A percentile compares a stretch with the other conserved stretches of the same genome.
phyloP scores from a whole-genome alignment of 2,113 vertebrate species.

The Nicator chloris region DNA sequence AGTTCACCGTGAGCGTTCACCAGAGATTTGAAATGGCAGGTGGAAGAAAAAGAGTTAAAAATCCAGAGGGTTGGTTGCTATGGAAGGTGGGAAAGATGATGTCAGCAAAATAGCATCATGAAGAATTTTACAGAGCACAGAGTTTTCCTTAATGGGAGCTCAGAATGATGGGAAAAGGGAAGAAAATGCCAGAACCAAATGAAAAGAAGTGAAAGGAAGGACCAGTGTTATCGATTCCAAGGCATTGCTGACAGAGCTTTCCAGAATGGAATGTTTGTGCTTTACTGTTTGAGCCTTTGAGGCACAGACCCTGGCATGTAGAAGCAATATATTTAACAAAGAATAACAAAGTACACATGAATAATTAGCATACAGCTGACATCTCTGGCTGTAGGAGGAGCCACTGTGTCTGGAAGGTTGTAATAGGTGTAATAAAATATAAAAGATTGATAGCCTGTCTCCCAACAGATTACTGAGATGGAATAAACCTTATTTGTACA shows the following conservation, averaged over 20 bases:
- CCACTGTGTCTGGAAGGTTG: neutral
- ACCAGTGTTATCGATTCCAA: neutral
- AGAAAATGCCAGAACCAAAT: neutral
- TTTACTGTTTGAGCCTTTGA: neutral
- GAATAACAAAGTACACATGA: neutral
- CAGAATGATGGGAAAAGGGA: neutral
- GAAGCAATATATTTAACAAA: neutral
- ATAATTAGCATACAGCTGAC: neutral
- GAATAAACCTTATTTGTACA: neutral
- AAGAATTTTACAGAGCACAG: neutral
- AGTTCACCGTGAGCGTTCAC: too few species aligned
- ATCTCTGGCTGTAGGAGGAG: constrained; percentile 2
- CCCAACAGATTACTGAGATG: neutral
- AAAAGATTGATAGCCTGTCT: neutral
- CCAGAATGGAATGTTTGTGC: neutral
- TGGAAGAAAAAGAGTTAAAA: neutral
- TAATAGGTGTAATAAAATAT: neutral
- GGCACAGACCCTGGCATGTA: neutral
- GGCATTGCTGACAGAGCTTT: neutral
- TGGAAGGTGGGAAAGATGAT: neutral
- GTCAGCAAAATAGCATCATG: neutral
- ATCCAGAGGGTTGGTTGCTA: neutral
- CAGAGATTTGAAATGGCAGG: neutral
- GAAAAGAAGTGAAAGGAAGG: neutral
- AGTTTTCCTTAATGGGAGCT: neutral